phyloP scores from a whole-genome alignment of 2,797 vertebrate genomes.

The Lagorchestes hirsutus region DNA sequence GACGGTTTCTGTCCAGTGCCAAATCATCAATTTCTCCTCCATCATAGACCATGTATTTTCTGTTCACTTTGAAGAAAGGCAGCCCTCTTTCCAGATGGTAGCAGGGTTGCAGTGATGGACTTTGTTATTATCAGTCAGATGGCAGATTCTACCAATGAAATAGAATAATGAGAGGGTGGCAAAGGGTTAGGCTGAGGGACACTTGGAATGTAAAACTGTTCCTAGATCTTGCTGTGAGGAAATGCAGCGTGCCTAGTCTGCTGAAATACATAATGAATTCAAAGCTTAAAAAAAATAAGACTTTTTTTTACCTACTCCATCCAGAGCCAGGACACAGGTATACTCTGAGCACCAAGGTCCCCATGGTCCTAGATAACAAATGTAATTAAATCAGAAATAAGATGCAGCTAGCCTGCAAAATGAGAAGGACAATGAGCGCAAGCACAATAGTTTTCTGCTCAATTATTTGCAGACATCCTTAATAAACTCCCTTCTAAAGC shows the following conservation, averaged over 20 bases:
- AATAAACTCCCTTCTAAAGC: conserved; percentile 62
- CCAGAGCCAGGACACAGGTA: neutral
- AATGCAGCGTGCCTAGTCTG: neutral
- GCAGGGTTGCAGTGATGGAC: neutral
- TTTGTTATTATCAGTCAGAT: neutral
- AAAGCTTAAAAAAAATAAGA: neutral
- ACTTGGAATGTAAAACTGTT: neutral
- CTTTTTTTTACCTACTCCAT: conserved; percentile 1
- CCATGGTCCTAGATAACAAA: conserved; percentile 33
- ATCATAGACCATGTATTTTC: neutral
- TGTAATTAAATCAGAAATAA: conserved; percentile 57
- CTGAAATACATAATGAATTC: conserved; percentile 25
- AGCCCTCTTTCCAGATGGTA: neutral
- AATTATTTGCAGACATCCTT: conserved; percentile 59
- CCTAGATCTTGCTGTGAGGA: neutral
- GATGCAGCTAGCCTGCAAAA: conserved; percentile 1
- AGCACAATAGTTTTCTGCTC: neutral
- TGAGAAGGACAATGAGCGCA: conserved; percentile 17
- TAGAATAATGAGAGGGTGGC: neutral
- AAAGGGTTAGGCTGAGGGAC: neutral
- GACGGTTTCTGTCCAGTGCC: neutral
- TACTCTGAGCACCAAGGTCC: neutral
- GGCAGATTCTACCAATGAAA: neutral
- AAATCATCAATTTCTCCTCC: neutral
- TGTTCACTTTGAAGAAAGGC: neutral